A percentile compares a stretch with the other conserved stretches of the same genome.
Conservation (phyloP, 2,888 invertebrate species). For the Pristionchus mayeri region DNA sequence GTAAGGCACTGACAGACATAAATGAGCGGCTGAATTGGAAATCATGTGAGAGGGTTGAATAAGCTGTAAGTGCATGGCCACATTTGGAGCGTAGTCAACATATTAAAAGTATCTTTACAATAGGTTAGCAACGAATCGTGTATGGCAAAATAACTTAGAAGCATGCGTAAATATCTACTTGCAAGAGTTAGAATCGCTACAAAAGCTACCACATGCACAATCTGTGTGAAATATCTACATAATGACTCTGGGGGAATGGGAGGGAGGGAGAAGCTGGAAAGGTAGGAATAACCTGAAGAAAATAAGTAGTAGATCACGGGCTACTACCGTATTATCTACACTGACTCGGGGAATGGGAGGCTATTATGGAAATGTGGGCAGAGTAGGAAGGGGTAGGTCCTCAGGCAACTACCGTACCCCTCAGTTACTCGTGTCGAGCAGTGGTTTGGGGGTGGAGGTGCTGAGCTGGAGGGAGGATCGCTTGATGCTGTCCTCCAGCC, state of each 20-base stretch:
- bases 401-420: background rate
- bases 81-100: background rate
- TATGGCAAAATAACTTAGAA: constrained; percentile 24
- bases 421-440: constrained; percentile 35
- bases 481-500: constrained; percentile 76
- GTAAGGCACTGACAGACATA: constrained; percentile 15
- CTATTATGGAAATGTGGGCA: background rate
- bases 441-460: constrained; percentile 48
- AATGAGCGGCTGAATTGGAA: background rate
- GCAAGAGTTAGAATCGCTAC: constrained; percentile 4
- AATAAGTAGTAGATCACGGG: too few relatives aligned
- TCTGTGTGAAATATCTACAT: background rate
- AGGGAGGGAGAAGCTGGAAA: too few relatives aligned
- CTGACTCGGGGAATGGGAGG: too few relatives aligned
- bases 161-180: background rate
- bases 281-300: too few relatives aligned
- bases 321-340: too few relatives aligned
- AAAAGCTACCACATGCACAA: constrained; percentile 4
- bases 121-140: constrained; percentile 22
- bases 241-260: too few relatives aligned
- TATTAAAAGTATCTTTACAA: constrained; percentile 4
- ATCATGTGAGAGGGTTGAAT: background rate
- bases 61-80: constrained; percentile 28
- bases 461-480: constrained; percentile 41
- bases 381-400: background rate